Conservation (phyloP, 2,888 invertebrate species). For the Petrolisthes manimaculis region DNA sequence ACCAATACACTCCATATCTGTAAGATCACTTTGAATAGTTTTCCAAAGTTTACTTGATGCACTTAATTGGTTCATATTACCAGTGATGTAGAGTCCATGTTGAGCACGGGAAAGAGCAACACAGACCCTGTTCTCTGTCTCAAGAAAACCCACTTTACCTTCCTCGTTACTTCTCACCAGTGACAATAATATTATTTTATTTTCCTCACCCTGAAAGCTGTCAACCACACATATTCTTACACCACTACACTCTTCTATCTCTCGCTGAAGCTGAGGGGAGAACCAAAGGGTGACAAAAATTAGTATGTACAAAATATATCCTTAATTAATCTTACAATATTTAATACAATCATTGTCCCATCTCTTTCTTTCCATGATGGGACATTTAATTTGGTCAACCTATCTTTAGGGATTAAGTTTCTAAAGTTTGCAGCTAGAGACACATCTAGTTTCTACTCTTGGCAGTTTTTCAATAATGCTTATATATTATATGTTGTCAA, state of each 20-base stretch:
- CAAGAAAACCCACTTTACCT: conserved; percentile 79
- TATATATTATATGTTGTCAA: no score
- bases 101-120: conserved; percentile 83
- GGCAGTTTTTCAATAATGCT: no score
- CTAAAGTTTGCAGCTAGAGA: no score
- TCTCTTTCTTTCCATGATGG: no score
- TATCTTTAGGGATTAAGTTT: no score
- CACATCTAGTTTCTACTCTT: no score
- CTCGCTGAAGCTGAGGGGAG: conserved; percentile 67
- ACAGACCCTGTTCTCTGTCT: conserved; percentile 80
- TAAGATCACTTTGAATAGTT: conserved; percentile 33
- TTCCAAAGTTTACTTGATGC: conserved; percentile 38
- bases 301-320: no score
- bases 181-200: conserved; percentile 82
- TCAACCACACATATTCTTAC: conserved; percentile 75
- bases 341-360: no score
- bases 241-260: conserved; percentile 70
- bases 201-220: conserved; percentile 86
- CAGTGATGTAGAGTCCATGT: conserved; percentile 80
- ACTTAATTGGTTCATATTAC: conserved; percentile 72
- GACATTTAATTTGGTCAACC: no score
- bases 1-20: conserved; percentile 7
- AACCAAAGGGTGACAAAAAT: no score
- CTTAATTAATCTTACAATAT: no score
- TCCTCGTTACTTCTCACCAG: conserved; percentile 81